Percentiles rank a stretch among this genome's conserved stretches.
These are phyloP conservation scores for Platichthys stellatus DNA, from an alignment of 2,113 vertebrate genomes.

Conservation along the genomic window DNA sequence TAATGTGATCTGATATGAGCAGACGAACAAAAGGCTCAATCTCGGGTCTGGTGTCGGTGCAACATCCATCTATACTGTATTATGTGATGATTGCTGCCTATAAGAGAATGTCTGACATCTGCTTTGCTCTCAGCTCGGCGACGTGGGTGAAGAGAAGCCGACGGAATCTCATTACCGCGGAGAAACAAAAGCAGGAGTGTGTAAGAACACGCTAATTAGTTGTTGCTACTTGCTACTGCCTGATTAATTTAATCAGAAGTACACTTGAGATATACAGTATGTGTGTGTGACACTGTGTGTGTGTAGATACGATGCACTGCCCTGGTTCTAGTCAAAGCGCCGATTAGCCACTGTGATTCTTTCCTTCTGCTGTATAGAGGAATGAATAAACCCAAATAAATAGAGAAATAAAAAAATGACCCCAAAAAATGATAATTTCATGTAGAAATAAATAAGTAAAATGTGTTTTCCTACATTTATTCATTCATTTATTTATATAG, in stretches of 20 bases:
- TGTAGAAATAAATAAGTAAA: neutral
- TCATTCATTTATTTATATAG: too few species aligned
- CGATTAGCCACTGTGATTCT: neutral
- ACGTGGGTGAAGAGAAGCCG: slow-evolving; percentile 7
- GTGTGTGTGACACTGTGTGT: neutral
- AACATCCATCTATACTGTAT: slow-evolving; percentile 1
- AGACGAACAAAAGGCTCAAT: slow-evolving; percentile 50
- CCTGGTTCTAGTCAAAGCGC: neutral
- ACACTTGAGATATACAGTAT: slow-evolving; percentile 31
- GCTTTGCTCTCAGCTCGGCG: neutral
- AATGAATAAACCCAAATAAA: too few species aligned
- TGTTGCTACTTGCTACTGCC: slow-evolving; percentile 57
- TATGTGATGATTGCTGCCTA: slow-evolving; percentile 19
- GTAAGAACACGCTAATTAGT: slow-evolving; percentile 63
- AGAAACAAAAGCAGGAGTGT: slow-evolving; percentile 50
- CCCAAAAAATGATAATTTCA: too few species aligned
- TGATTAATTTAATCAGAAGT: slow-evolving; percentile 68
- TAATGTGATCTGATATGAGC: slow-evolving; percentile 27
- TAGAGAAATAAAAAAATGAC: too few species aligned
- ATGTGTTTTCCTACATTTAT: too few species aligned
- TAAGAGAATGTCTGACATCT: slow-evolving; percentile 17
- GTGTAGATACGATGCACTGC: neutral
- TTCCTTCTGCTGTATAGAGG: too few species aligned
- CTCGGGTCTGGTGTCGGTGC: slow-evolving; percentile 22
- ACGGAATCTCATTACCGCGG: slow-evolving; percentile 39